A percentile compares a stretch with the other conserved stretches of the same genome.
These are phyloP conservation scores for Operophtera brumata DNA, from an alignment of 2,888 invertebrate genomes.

Conservation along the genomic window DNA sequence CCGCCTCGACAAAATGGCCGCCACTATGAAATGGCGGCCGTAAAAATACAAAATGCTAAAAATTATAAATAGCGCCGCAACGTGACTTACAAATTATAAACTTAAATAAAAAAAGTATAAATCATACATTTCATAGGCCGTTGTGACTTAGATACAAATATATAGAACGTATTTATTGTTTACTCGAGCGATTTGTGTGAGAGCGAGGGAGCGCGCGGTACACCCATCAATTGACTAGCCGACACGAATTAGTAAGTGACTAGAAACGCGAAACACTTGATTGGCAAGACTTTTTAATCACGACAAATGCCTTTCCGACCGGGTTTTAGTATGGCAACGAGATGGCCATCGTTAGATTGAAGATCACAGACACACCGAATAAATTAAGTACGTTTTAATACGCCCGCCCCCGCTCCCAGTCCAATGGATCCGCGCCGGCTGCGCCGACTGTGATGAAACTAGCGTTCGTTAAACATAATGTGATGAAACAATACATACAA, in stretches of 20 bases:
- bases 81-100: conserved; percentile 51
- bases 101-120: conserved; percentile 62
- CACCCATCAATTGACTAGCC: conserved; percentile 66
- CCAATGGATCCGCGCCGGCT: conserved; percentile 3
- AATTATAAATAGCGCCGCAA: conserved; percentile 64
- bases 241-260: conserved; percentile 75
- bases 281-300: conserved; percentile 67
- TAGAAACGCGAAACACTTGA: conserved; percentile 71
- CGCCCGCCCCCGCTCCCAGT: conserved; percentile 16
- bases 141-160: conserved; percentile 65
- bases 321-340: conserved; percentile 45
- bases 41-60: conserved; percentile 60
- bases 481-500: conserved; percentile 61
- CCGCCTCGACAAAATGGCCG: conserved; percentile 52
- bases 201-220: conserved; percentile 27
- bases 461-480: conserved; percentile 15
- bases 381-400: conserved; percentile 41
- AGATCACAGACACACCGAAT: conserved; percentile 57
- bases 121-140: conserved; percentile 67
- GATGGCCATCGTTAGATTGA: conserved; percentile 43
- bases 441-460: conserved; percentile 51
- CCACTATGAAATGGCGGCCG: conserved; percentile 55
- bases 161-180: conserved; percentile 16
- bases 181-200: conserved; percentile 2
- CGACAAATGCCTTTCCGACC: conserved; percentile 27